Percentiles rank a stretch among this genome's conserved stretches.
phyloP scores from a whole-genome alignment of 2,113 vertebrate genomes.

The Oryzias javanicus region DNA sequence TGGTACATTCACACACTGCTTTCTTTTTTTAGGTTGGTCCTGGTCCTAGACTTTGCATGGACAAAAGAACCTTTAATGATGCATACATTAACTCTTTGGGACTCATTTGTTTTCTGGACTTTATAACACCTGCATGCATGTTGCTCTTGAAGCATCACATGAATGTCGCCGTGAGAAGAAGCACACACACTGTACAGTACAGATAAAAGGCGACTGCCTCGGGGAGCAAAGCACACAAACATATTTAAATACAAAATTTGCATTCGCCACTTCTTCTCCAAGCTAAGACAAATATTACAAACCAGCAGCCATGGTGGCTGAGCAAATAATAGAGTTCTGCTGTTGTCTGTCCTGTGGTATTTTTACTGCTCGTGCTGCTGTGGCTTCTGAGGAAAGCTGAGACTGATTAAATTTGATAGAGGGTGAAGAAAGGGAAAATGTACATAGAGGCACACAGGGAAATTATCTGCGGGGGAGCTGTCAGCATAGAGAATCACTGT shows the following conservation, averaged over 20 bases:
- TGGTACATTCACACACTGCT: no score
- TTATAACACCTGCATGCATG: no score
- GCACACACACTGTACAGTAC: constrained; percentile 12
- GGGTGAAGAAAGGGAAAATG: constrained; percentile 61
- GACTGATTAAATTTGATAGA: constrained; percentile 77
- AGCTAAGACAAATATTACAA: constrained; percentile 71
- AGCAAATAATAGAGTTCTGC: constrained; percentile 71
- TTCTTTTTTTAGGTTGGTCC: no score
- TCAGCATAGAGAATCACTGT: constrained; percentile 66
- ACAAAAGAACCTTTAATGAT: no score
- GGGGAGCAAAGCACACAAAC: constrained; percentile 39
- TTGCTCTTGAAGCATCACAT: constrained; percentile 20
- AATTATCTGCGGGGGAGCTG: constrained; percentile 69
- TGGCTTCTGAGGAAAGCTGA: constrained; percentile 52
- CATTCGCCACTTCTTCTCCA: constrained; percentile 43
- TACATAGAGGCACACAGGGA: constrained; percentile 59
- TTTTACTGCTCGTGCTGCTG: constrained; percentile 50
- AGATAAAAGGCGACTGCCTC: constrained; percentile 43
- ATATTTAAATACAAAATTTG: constrained; percentile 61
- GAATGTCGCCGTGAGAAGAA: constrained; percentile 8
- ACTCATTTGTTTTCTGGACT: no score
- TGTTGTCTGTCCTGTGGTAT: constrained; percentile 64
- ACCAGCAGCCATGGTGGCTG: constrained; percentile 49
- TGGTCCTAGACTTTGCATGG: no score
- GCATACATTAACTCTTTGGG: no score